Base-by-base conservation (phyloP, 1,140 invertebrate genomes). In the Tachypleus tridentatus region DNA sequence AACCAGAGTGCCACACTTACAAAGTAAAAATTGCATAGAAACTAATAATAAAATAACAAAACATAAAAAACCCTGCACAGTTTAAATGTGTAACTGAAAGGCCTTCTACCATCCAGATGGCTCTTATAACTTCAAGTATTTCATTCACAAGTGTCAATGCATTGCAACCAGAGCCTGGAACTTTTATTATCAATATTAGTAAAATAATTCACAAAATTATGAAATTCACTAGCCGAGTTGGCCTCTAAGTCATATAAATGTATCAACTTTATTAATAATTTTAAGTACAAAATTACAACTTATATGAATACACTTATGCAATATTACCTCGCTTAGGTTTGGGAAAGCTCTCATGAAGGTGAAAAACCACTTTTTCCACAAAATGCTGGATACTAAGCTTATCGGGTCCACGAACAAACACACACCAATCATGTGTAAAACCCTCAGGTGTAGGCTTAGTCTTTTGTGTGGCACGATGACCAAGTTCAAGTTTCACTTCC, bases 371-470 rank as follows among this genome's bases (percentile, higher is more conserved):
- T 84, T 93, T 96, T 60, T 97, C 93, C 56, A 97, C 84, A 82
- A 91, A 97, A 73, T 89, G 82, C 70, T 91, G 84, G 70, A 97
- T 93, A 72, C 91, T 85, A 67, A 85, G 82, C 68, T 86, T 85
- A 72, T 95, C 89, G 69, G 84, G 82, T 64, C 93, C 93, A 70
- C 87, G 81, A 4, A 98, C 89, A 81, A 89, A 97, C n/a, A 97
- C 86, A 76, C 92, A 90, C 95, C 95, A 98, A 76, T 97, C 93
- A 80, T 98, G 95, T 69, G 94, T 97, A 73, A 91, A 96, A 10
- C 90, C 92, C 76, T 93, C 87, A 11, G 84, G 82, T 6, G 90
- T 93, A 66, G 82, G 83, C 74, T 88, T 87, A 11, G 83, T 82
- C 72, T 87, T 84, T 67, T 93, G 78, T 60, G 82, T 83, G 67